Percentiles rank a stretch among this genome's conserved stretches.
phyloP scores from a whole-genome alignment of 2,113 vertebrate genomes.

The Anas platyrhynchos region DNA sequence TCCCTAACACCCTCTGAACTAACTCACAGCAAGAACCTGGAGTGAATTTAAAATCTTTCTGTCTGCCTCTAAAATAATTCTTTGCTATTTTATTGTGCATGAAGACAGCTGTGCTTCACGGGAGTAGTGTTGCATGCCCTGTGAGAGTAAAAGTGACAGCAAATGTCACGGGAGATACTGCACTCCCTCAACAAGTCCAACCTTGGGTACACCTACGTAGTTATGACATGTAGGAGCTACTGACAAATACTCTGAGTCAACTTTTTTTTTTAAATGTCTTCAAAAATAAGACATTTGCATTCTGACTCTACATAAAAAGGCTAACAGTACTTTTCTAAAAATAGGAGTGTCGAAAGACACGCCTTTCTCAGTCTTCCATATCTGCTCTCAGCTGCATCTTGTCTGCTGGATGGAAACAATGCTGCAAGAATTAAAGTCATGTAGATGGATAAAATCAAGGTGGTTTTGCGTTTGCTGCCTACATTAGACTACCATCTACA shows the following conservation, averaged over 20 bases:
- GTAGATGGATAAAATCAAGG: neutral
- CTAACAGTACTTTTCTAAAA: neutral
- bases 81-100: neutral
- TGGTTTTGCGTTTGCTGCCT: neutral
- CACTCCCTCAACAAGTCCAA: neutral
- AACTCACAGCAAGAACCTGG: neutral
- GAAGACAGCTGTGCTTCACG: neutral
- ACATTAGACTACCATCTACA: neutral
- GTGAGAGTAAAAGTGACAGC: neutral
- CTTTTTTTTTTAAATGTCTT: neutral
- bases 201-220: neutral
- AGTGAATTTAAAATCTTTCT: neutral
- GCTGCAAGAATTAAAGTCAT: neutral
- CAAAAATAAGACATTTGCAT: neutral
- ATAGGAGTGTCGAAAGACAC: neutral
- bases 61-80: neutral
- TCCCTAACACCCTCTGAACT: neutral
- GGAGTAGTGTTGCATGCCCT: neutral
- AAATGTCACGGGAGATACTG: neutral
- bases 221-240: neutral
- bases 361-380: neutral
- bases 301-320: neutral
- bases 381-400: neutral
- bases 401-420: neutral
- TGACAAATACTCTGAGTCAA: rapidly evolving